Percentiles rank a stretch among this genome's conserved stretches.
phyloP scores from a whole-genome alignment of 2,888 invertebrate species.

The Hemicrepidius hirtus region DNA sequence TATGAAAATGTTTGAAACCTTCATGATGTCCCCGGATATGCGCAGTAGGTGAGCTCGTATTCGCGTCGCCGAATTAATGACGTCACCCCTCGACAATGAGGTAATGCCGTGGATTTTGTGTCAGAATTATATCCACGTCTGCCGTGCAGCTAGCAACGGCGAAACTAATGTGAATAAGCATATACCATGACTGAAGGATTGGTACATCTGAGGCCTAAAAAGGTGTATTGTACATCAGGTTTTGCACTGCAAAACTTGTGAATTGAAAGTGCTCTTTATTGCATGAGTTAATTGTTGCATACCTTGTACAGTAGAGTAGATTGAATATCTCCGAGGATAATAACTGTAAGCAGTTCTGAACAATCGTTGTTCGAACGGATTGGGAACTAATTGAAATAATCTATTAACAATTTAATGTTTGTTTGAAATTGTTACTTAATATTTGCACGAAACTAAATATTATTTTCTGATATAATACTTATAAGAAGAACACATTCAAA shows the following conservation, averaged over 20 bases:
- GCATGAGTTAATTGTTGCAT: slow-evolving; percentile 46
- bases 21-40: no score
- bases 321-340: slow-evolving; percentile 71
- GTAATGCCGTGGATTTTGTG: no score
- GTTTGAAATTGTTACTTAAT: slow-evolving; percentile 23
- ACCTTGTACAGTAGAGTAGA: slow-evolving; percentile 72
- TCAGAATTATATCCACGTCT: no score
- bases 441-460: neutral
- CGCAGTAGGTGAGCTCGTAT: neutral
- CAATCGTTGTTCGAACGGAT: slow-evolving; percentile 72
- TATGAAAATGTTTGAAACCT: no score
- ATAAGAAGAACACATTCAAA: no score
- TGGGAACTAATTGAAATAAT: slow-evolving; percentile 70
- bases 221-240: neutral
- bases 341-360: slow-evolving; percentile 70
- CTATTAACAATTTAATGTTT: slow-evolving; percentile 60
- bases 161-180: no score
- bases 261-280: neutral
- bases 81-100: no score
- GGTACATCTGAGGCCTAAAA: neutral
- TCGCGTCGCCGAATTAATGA: no score
- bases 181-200: neutral
- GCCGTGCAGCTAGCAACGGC: no score
- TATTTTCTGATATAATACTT: no score
- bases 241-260: neutral